phyloP scores from a whole-genome alignment of 2,113 vertebrate genomes.

The Pimephales promelas region DNA sequence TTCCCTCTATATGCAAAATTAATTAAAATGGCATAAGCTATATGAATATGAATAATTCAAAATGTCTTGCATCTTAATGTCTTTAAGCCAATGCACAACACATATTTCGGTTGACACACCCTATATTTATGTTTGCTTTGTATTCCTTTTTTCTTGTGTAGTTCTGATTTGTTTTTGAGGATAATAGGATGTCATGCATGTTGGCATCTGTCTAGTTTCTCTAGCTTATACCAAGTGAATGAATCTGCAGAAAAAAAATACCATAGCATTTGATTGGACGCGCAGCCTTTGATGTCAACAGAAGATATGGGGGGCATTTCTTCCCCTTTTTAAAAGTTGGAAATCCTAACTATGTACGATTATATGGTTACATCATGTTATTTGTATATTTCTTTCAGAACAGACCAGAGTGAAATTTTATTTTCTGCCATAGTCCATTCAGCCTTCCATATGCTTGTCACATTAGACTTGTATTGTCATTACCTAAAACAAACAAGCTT shows the following conservation, averaged over 20 bases:
- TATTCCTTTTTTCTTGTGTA: neutral
- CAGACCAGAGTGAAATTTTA: neutral
- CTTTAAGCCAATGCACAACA: neutral
- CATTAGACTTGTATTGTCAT: neutral
- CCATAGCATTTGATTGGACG: neutral
- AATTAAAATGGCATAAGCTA: neutral
- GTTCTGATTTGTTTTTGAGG: constrained; percentile 19
- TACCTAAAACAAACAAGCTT: neutral
- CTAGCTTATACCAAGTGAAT: neutral
- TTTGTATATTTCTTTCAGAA: neutral
- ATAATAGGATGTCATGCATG: constrained; percentile 19
- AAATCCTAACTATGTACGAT: neutral
- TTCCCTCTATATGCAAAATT: neutral
- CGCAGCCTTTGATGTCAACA: constrained; percentile 4
- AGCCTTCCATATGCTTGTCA: neutral
- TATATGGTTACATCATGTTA: neutral
- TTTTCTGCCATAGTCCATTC: neutral
- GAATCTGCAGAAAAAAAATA: neutral
- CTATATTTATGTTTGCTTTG: constrained; percentile 17
- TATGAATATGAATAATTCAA: neutral
- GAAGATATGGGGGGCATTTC: neutral
- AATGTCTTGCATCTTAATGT: neutral
- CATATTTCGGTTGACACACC: neutral
- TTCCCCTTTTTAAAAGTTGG: neutral
- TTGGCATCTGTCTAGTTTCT: neutral